phyloP scores from a whole-genome alignment of 2,888 invertebrate genomes.

The Dyspetes luteomarginatus region DNA sequence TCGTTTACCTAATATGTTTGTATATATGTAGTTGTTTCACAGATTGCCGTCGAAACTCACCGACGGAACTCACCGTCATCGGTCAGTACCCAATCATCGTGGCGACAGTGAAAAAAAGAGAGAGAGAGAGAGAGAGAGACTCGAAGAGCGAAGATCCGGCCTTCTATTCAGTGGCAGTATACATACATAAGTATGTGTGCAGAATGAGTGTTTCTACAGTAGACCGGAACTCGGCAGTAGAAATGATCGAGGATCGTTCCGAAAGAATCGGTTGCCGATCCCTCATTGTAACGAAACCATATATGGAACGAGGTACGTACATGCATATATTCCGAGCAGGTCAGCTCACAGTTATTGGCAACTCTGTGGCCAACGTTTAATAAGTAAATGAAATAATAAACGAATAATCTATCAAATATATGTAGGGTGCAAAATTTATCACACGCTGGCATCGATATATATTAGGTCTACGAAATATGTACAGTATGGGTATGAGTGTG shows the following conservation, averaged over 20 bases:
- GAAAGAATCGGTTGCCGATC: conserved; percentile 74
- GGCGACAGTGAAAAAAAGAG: conserved; percentile 47
- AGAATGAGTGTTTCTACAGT: conserved; percentile 16
- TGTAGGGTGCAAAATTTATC: no score
- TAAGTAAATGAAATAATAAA: neutral
- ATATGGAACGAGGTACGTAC: neutral
- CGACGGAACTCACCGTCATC: conserved; percentile 66
- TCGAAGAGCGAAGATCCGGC: conserved; percentile 81
- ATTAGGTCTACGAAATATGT: no score
- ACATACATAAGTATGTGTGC: conserved; percentile 23
- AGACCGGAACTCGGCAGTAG: conserved; percentile 61
- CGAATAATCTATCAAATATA: neutral
- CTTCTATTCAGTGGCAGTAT: conserved; percentile 67
- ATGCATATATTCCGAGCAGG: neutral
- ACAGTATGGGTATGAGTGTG: no score
- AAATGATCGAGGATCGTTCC: conserved; percentile 72
- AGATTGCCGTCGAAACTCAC: conserved; percentile 71
- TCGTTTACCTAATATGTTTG: no score
- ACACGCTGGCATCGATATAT: no score
- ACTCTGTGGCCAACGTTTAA: no score
- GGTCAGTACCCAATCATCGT: conserved; percentile 71
- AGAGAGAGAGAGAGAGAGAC: conserved; percentile 65
- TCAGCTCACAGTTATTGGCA: conserved; percentile 17
- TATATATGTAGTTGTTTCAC: no score
- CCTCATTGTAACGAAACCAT: conserved; percentile 68